Conservation (phyloP, 1,140 invertebrate genomes). For the Rhagoletis zephyria region DNA sequence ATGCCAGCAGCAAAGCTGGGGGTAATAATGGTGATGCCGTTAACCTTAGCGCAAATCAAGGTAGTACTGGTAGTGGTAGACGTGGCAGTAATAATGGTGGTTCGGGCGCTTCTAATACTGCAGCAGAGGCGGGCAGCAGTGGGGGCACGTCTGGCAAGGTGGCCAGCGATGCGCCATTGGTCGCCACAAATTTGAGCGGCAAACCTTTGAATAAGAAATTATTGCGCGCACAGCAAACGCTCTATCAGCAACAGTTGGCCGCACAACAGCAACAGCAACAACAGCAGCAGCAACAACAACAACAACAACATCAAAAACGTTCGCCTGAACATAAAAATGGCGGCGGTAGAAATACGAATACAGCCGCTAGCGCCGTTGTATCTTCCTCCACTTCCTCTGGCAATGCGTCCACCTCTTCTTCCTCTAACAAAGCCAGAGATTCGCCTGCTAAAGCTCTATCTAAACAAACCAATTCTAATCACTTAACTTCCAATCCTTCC, state of each 20-base stretch:
- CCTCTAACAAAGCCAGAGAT: not conserved
- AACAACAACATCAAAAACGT: constrained; percentile 60
- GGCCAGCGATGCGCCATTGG: constrained; percentile 5
- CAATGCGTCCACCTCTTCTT: constrained; percentile 48
- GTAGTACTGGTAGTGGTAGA: constrained; percentile 43
- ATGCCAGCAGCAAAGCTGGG: constrained; percentile 6
- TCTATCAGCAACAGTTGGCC: constrained; percentile 60
- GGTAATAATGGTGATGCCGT: constrained; percentile 43
- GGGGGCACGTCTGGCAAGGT: not conserved
- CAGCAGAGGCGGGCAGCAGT: constrained; percentile 57
- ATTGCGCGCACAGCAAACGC: constrained; percentile 69
- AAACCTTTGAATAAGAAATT: constrained; percentile 72
- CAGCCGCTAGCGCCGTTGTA: constrained; percentile 54
- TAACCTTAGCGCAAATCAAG: constrained; percentile 26
- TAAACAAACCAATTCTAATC: constrained; percentile 42
- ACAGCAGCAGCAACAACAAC: constrained; percentile 62
- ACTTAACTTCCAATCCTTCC: constrained; percentile 56
- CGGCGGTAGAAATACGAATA: constrained; percentile 8
- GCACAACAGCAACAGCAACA: constrained; percentile 58
- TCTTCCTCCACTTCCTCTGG: constrained; percentile 60
- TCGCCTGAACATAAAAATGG: constrained; percentile 55
- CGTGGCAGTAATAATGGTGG: constrained; percentile 13
- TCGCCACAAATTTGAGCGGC: constrained; percentile 14
- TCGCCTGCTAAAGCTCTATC: constrained; percentile 56
- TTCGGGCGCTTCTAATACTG: not conserved